These are phyloP conservation scores for Autographa pulchrina DNA, from an alignment of 2,888 invertebrate genomes.

Conservation along the genomic window DNA sequence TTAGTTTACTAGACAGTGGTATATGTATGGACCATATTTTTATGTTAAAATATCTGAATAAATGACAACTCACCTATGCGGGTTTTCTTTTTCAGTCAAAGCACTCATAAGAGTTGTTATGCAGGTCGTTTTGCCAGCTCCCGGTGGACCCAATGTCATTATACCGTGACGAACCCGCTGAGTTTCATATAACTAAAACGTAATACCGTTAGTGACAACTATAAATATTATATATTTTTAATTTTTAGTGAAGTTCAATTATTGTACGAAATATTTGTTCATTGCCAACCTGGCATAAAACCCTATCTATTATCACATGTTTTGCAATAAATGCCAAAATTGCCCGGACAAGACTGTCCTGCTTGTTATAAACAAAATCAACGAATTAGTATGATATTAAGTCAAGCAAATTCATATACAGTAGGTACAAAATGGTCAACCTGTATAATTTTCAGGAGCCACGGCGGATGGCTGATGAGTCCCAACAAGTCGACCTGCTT, in stretches of 20 bases:
- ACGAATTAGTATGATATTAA: too few species aligned
- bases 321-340: too few species aligned
- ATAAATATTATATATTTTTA: too few species aligned
- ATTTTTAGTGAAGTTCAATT: too few species aligned
- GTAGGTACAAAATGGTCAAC: conserved; percentile 71
- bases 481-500: conserved; percentile 94
- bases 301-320: too few species aligned
- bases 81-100: conserved; percentile 94
- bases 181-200: conserved; percentile 95
- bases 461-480: conserved; percentile 97
- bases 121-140: conserved; percentile 98
- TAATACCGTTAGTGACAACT: not conserved
- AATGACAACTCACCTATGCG: conserved; percentile 91
- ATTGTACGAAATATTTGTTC: too few species aligned
- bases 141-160: conserved; percentile 98
- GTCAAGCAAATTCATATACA: too few species aligned
- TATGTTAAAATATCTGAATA: not conserved
- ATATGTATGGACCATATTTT: too few species aligned
- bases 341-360: too few species aligned
- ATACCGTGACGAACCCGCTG: conserved; percentile 98
- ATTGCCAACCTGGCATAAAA: too few species aligned
- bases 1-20: too few species aligned
- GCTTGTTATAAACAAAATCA: too few species aligned
- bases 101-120: conserved; percentile 97
- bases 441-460: conserved; percentile 98